Percentiles rank a stretch among this genome's conserved stretches.
These are phyloP conservation scores for Scolopax mira DNA, from an alignment of 2,113 vertebrate genomes.

Conservation along the genomic window DNA sequence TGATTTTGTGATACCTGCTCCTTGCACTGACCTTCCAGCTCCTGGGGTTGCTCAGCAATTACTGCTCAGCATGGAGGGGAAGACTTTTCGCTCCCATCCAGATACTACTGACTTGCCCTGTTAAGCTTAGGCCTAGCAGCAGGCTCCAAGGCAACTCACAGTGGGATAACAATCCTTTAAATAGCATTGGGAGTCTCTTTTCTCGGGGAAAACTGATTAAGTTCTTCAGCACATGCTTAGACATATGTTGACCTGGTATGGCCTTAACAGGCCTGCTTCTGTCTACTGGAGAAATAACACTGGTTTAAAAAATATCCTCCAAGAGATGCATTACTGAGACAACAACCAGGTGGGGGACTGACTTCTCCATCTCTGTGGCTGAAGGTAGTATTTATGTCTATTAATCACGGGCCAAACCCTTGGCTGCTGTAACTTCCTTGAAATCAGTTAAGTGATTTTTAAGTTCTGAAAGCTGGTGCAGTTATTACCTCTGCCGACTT, in stretches of 20 bases:
- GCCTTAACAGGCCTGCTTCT: not conserved
- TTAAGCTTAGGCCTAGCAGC: not conserved
- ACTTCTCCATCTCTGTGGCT: not conserved
- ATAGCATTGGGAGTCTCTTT: slow-evolving; percentile 34
- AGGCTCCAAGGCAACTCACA: not conserved
- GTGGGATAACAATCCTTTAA: slow-evolving; percentile 32
- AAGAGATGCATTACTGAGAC: slow-evolving; percentile 28
- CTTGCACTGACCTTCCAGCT: not conserved
- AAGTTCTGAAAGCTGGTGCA: not conserved
- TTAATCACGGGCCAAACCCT: not conserved
- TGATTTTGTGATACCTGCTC: not conserved
- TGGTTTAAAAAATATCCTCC: slow-evolving; percentile 22
- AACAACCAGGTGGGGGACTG: slow-evolving; percentile 28
- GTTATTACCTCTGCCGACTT: not conserved
- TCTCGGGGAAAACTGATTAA: slow-evolving; percentile 44
- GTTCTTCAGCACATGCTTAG: slow-evolving; percentile 48
- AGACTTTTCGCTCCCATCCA: not conserved
- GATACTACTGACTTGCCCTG: not conserved
- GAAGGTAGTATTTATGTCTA: not conserved
- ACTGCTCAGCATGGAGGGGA: not conserved
- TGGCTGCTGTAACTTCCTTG: not conserved
- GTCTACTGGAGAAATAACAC: slow-evolving; percentile 29
- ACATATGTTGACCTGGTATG: slow-evolving; percentile 49
- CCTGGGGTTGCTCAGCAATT: not conserved
- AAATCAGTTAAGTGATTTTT: not conserved